Conservation (phyloP, 2,797 vertebrate genomes). For the Myotis daubentonii region DNA sequence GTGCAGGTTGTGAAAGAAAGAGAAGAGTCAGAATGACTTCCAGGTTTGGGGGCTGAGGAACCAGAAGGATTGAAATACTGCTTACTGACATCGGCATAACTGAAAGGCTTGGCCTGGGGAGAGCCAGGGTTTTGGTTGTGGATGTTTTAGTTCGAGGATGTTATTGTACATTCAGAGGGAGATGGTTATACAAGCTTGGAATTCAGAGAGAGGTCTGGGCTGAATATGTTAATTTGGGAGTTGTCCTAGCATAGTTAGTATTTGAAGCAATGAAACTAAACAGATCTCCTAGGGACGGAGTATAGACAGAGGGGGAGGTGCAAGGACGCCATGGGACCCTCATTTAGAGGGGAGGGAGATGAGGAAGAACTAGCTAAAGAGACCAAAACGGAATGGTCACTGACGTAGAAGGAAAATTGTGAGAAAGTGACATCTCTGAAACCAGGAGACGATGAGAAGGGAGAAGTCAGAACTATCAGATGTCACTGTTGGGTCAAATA, state of each 20-base stretch:
- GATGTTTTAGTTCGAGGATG: not conserved
- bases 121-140: not conserved
- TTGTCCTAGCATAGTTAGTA: not conserved
- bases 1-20: not conserved
- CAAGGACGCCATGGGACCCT: not conserved
- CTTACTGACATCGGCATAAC: not conserved
- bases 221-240: not conserved
- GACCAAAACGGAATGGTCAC: not conserved
- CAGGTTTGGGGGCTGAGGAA: not conserved
- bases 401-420: not conserved
- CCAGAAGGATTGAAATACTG: not conserved
- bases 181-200: not conserved
- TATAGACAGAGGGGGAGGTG: not conserved
- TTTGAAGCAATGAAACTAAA: not conserved
- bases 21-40: not conserved
- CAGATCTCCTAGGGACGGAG: not conserved
- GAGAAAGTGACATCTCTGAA: not conserved
- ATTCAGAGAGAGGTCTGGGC: not conserved
- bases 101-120: not conserved
- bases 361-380: not conserved
- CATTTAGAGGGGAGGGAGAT: not conserved
- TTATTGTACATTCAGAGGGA: not conserved
- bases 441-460: not conserved
- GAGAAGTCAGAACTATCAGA: not conserved
- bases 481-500: no score